Conservation (phyloP, 2,888 invertebrate genomes). For the Drosophila kambysellisi region DNA sequence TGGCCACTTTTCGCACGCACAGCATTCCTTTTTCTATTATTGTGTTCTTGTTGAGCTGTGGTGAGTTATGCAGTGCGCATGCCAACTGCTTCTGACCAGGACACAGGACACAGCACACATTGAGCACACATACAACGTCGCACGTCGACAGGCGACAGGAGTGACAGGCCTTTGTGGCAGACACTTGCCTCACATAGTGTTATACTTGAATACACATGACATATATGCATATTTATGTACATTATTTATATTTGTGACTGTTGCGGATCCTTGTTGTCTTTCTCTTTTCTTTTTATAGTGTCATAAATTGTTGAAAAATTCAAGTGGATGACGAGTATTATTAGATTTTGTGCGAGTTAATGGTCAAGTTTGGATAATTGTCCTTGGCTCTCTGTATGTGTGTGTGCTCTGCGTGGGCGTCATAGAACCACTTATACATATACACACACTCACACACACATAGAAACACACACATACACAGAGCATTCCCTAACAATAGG, state of each 20-base stretch:
- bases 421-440: constrained; percentile 15
- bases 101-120: constrained; percentile 20
- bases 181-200: constrained; percentile 11
- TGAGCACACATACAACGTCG: constrained; percentile 49
- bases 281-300: constrained; percentile 16
- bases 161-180: constrained; percentile 35
- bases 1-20: constrained; percentile 61
- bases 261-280: constrained; percentile 11
- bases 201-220: constrained; percentile 14
- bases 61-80: constrained; percentile 66
- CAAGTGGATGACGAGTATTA: constrained; percentile 50
- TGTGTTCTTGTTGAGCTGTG: constrained; percentile 32
- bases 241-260: constrained; percentile 27
- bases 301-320: constrained; percentile 46
- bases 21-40: neutral
- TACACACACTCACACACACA: constrained; percentile 5
- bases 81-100: constrained; percentile 61
- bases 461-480: constrained; percentile 1
- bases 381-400: constrained; percentile 28
- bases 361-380: constrained; percentile 35
- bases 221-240: constrained; percentile 3
- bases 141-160: constrained; percentile 51
- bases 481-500: constrained; percentile 10
- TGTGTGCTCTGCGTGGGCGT: constrained; percentile 45
- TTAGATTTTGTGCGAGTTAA: constrained; percentile 54